Conservation (phyloP, 2,797 vertebrate genomes). For the Balearica regulorum region DNA sequence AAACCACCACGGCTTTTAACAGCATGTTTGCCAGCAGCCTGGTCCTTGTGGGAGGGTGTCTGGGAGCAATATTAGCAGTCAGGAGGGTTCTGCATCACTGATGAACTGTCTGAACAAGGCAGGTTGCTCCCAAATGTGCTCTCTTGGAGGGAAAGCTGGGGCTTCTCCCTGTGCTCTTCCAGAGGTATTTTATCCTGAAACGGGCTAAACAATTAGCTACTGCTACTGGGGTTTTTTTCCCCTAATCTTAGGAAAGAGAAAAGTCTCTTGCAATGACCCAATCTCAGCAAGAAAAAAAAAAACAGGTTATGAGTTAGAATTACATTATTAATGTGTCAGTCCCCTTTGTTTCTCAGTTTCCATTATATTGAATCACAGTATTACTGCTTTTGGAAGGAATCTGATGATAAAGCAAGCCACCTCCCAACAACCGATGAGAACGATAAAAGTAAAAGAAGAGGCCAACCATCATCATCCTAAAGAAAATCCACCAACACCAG, state of each 20-base stretch:
- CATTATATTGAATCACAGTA: conserved; percentile 48
- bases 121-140: background rate
- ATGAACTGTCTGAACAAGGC: background rate
- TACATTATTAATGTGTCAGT: conserved; percentile 9
- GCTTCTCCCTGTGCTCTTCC: background rate
- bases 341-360: conserved; percentile 54
- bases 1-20: background rate
- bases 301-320: background rate
- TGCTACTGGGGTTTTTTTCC: background rate
- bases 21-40: background rate
- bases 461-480: conserved; percentile 21
- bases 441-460: conserved; percentile 23
- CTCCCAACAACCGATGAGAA: conserved; percentile 16
- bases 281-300: conserved; percentile 3
- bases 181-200: background rate
- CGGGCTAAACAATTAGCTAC: background rate
- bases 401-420: conserved; percentile 46
- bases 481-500: conserved; percentile 4
- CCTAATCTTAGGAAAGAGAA: background rate
- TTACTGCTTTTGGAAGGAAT: conserved; percentile 63
- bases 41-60: background rate
- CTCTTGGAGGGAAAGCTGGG: background rate
- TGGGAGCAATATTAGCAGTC: background rate
- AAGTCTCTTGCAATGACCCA: background rate
- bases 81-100: background rate